These are phyloP conservation scores for Lymantria dispar DNA, from an alignment of 2,888 invertebrate species.

Conservation along the genomic window DNA sequence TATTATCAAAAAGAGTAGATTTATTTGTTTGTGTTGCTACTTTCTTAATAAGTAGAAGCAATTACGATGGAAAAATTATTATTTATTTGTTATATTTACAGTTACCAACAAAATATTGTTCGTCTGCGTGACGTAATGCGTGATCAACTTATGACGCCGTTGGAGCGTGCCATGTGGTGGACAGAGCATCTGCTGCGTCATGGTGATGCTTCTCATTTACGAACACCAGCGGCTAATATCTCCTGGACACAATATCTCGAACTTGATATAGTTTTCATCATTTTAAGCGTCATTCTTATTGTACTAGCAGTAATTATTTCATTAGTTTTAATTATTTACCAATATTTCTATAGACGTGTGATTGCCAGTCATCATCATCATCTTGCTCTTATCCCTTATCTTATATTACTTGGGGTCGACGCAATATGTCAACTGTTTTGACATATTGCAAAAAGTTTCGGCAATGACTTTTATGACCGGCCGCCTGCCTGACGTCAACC, in stretches of 20 bases:
- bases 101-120: slow-evolving; percentile 31
- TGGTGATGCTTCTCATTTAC: slow-evolving; percentile 37
- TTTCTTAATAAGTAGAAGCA: no score
- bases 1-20: no score
- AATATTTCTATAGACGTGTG: neutral
- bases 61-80: no score
- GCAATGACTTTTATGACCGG: no score
- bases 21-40: no score
- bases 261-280: slow-evolving; percentile 9
- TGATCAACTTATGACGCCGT: slow-evolving; percentile 30
- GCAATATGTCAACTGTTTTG: neutral
- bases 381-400: no score
- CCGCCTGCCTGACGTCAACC: no score
- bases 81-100: slow-evolving; percentile 1
- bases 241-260: slow-evolving; percentile 12
- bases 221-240: slow-evolving; percentile 34
- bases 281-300: neutral
- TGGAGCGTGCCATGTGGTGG: slow-evolving; percentile 49
- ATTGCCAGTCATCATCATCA: no score
- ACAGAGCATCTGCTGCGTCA: slow-evolving; percentile 44
- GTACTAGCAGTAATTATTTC: neutral
- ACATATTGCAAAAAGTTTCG: neutral
- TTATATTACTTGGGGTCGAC: no score
- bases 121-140: slow-evolving; percentile 25
- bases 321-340: neutral